Conservation (phyloP, 2,113 vertebrate species). For the Notarius quadriscutis region DNA sequence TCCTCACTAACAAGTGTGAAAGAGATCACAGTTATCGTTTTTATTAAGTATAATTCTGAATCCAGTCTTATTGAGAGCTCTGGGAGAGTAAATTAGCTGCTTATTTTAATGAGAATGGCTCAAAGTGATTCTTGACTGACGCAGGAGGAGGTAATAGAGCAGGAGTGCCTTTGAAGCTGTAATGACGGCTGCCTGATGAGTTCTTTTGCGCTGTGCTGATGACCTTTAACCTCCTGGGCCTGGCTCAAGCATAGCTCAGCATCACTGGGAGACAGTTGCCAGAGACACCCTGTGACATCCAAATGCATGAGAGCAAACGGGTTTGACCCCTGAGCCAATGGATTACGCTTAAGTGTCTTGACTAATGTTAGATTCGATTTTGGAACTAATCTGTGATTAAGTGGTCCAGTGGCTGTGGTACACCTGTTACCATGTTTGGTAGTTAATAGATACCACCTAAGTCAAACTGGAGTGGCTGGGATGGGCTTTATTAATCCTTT, state of each 20-base stretch:
- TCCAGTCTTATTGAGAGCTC: background rate
- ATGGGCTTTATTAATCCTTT: background rate
- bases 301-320: constrained; percentile 25
- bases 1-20: background rate
- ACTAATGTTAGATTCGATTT: constrained; percentile 22
- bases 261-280: constrained; percentile 63
- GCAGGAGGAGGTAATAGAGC: constrained; percentile 40
- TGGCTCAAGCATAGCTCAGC: constrained; percentile 65
- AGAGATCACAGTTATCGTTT: background rate
- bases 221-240: constrained; percentile 66
- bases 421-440: constrained; percentile 14
- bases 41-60: background rate
- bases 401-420: background rate
- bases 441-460: background rate
- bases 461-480: background rate
- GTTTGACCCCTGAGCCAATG: constrained; percentile 3
- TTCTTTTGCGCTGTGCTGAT: constrained; percentile 51
- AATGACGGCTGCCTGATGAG: constrained; percentile 37
- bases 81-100: constrained; percentile 63
- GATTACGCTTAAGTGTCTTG: constrained; percentile 4
- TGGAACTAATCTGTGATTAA: constrained; percentile 4
- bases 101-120: constrained; percentile 66
- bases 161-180: constrained; percentile 48
- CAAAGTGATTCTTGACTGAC: constrained; percentile 62
- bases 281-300: constrained; percentile 40